Conservation (phyloP, 2,888 invertebrate species). For the Scaptomyza tumidula region DNA sequence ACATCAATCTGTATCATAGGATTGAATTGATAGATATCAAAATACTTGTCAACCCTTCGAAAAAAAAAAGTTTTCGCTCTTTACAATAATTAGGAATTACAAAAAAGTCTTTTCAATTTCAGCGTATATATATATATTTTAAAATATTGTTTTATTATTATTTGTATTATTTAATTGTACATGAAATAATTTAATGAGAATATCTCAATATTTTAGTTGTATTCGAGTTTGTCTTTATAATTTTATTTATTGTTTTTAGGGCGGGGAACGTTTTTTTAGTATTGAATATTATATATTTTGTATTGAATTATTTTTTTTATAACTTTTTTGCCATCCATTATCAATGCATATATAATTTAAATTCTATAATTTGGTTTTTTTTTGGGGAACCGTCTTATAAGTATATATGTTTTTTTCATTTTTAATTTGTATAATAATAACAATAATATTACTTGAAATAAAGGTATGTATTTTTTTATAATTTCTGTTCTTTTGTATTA, state of each 20-base stretch:
- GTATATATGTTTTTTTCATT: conserved; percentile 30
- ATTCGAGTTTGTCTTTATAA: conserved; percentile 46
- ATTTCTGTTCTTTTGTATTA: conserved; percentile 26
- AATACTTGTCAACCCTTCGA: too few relatives aligned
- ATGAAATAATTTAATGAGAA: conserved; percentile 77
- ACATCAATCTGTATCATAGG: not conserved
- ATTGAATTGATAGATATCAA: not conserved
- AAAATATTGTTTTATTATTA: conserved; percentile 63
- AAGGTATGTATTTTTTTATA: conserved; percentile 50
- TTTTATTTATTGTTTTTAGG: conserved; percentile 61
- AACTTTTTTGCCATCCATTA: conserved; percentile 30
- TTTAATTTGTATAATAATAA: conserved; percentile 60
- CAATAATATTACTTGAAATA: conserved; percentile 70
- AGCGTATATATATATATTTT: conserved; percentile 49
- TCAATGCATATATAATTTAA: conserved; percentile 29
- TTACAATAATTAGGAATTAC: too few relatives aligned
- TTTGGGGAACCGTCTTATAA: conserved; percentile 36
- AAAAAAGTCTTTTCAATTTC: conserved; percentile 3
- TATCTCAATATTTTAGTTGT: conserved; percentile 69
- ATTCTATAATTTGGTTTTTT: conserved; percentile 30
- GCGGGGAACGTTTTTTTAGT: conserved; percentile 63
- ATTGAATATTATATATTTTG: conserved; percentile 45
- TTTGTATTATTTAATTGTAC: conserved; percentile 64
- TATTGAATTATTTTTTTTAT: conserved; percentile 52
- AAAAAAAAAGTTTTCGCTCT: not conserved